Percentiles rank a stretch among this genome's conserved stretches.
Evolutionary conservation across 1,140 invertebrate species (phyloP).

Genomic region (Manduca sexta): DNA sequence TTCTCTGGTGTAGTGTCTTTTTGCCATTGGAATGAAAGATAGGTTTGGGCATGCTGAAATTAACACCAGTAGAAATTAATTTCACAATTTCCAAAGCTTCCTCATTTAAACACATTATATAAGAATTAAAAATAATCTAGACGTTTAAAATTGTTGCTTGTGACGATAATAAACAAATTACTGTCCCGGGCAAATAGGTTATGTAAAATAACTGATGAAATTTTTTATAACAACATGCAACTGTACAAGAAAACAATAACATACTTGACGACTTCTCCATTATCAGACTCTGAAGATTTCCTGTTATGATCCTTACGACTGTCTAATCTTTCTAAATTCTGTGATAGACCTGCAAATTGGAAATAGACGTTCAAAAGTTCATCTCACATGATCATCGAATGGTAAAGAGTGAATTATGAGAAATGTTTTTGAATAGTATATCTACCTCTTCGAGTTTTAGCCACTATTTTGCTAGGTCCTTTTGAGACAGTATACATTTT

Average conservation of each 20-base stretch:
- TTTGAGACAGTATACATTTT: slow-evolving; percentile 90
- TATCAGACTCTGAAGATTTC: slow-evolving; percentile 75
- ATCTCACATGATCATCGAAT: slow-evolving; percentile 19
- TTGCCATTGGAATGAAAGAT: slow-evolving; percentile 82
- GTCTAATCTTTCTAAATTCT: slow-evolving; percentile 80
- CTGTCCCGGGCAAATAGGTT: slow-evolving; percentile 45
- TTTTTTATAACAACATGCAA: slow-evolving; percentile 27
- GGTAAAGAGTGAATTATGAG: slow-evolving; percentile 2
- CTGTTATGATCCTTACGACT: slow-evolving; percentile 77
- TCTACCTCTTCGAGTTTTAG: slow-evolving; percentile 87
- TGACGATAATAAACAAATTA: slow-evolving; percentile 8
- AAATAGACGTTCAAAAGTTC: slow-evolving; percentile 25
- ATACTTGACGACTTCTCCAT: slow-evolving; percentile 75
- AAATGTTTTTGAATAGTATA: slow-evolving; percentile 4
- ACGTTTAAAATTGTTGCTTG: not conserved
- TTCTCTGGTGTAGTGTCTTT: slow-evolving; percentile 76
- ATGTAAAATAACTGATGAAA: slow-evolving; percentile 68
- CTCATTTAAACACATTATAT: not conserved
- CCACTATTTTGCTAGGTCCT: slow-evolving; percentile 88
- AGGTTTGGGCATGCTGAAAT: slow-evolving; percentile 78
- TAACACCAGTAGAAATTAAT: slow-evolving; percentile 14
- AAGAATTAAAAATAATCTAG: not conserved
- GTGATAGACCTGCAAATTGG: slow-evolving; percentile 75
- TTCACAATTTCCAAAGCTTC: not conserved
- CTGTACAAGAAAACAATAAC: slow-evolving; percentile 35